Evolutionary conservation across 2,888 invertebrate species (phyloP).

Genomic region (Phortica okadai): DNA sequence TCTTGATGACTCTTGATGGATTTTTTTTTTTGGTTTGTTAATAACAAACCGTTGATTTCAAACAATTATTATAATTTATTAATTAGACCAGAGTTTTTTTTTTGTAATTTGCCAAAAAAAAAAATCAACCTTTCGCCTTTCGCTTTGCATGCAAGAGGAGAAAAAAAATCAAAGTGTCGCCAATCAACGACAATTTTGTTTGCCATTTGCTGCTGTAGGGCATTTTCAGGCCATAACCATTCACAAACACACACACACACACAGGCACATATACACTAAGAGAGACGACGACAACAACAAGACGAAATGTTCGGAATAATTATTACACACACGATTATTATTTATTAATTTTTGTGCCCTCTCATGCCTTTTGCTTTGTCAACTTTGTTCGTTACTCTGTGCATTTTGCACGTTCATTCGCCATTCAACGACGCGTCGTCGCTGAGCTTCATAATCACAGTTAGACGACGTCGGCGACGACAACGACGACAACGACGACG

Average conservation of each 20-base stretch:
- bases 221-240: conserved; percentile 1
- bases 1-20: too few species aligned
- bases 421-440: too few species aligned
- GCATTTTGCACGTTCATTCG: too few species aligned
- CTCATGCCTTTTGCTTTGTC: neutral
- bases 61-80: neutral
- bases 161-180: neutral
- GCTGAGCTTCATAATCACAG: neutral
- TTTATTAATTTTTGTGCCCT: conserved; percentile 16
- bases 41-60: neutral
- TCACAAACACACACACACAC: neutral
- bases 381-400: too few species aligned
- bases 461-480: neutral
- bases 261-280: neutral
- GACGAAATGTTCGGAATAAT: neutral
- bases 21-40: too few species aligned
- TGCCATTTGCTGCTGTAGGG: conserved; percentile 12
- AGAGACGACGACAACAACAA: neutral
- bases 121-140: neutral
- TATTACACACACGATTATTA: conserved; percentile 11
- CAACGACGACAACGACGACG: conserved; percentile 37
- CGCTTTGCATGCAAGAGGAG: neutral
- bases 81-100: neutral
- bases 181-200: neutral
- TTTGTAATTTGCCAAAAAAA: neutral